These are phyloP conservation scores for Strix uralensis DNA, from an alignment of 2,113 vertebrate species.

Conservation along the genomic window DNA sequence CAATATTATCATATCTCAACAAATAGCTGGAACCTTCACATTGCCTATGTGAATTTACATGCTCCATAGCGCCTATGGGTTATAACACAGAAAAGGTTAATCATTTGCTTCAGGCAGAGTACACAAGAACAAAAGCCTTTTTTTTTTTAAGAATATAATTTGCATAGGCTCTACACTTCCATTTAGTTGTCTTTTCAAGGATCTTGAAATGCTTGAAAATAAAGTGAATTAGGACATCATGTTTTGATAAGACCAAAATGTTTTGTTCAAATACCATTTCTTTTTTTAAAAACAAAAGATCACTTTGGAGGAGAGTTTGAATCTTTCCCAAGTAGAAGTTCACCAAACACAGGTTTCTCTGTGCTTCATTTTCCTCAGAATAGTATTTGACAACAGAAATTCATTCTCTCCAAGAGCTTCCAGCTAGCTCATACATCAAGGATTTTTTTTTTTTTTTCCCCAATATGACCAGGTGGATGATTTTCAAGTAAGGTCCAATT, in stretches of 20 bases:
- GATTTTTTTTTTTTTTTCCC: background rate
- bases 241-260: background rate
- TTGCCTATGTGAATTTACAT: background rate
- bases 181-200: background rate
- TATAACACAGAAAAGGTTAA: background rate
- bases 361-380: background rate
- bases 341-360: background rate
- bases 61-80: rapidly evolving
- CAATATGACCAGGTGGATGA: background rate
- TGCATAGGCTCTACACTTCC: background rate
- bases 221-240: background rate
- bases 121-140: background rate
- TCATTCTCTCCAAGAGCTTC: background rate
- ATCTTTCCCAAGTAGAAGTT: background rate
- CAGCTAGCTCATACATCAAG: background rate
- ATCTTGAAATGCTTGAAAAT: background rate
- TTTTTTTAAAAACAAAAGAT: background rate
- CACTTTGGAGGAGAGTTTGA: background rate
- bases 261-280: background rate
- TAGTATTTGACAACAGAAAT: background rate
- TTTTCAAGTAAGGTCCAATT: background rate
- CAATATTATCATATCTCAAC: background rate
- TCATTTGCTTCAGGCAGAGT: background rate
- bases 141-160: background rate
- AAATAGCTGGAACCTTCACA: background rate